phyloP scores from a whole-genome alignment of 2,797 vertebrate species.

The Allobates femoralis region DNA sequence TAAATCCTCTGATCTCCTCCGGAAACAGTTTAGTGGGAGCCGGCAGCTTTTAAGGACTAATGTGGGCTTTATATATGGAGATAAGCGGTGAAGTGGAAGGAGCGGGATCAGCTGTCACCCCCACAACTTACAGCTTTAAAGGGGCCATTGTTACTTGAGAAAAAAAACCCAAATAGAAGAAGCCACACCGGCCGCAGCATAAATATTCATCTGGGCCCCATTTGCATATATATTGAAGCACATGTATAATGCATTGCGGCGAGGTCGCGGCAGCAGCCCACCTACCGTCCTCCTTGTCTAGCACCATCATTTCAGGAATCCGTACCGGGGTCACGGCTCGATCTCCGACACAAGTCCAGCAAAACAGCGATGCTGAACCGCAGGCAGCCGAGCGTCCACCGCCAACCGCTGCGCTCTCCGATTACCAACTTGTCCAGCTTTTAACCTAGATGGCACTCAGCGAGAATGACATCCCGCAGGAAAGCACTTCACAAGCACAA shows the following conservation, averaged over 20 bases:
- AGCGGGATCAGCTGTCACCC: slow-evolving; percentile 1
- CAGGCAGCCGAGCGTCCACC: slow-evolving; percentile 78
- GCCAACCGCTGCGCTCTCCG: slow-evolving; percentile 69
- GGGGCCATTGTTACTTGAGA: neutral
- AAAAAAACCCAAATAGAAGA: neutral
- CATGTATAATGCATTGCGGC: slow-evolving; percentile 60
- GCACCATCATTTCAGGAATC: slow-evolving; percentile 97
- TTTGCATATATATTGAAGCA: slow-evolving; percentile 61
- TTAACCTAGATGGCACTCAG: slow-evolving; percentile 81
- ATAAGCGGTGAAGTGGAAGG: slow-evolving; percentile 26
- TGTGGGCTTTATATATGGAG: slow-evolving; percentile 67
- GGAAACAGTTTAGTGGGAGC: slow-evolving; percentile 43
- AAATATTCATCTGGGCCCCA: slow-evolving; percentile 64
- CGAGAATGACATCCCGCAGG: slow-evolving; percentile 81
- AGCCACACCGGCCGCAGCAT: slow-evolving; percentile 38
- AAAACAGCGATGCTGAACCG: slow-evolving; percentile 67
- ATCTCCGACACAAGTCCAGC: slow-evolving; percentile 76
- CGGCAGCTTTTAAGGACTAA: slow-evolving; percentile 67
- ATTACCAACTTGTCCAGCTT: slow-evolving; percentile 82
- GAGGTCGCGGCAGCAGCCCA: slow-evolving; percentile 69
- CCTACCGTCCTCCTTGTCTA: slow-evolving; percentile 99
- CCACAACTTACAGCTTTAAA: neutral
- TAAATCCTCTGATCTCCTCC: slow-evolving; percentile 61
- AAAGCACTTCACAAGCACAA: slow-evolving; percentile 76
- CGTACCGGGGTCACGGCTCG: slow-evolving; percentile 78